These are phyloP conservation scores for Alsophila aescularia DNA, from an alignment of 2,888 invertebrate genomes.

Conservation along the genomic window DNA sequence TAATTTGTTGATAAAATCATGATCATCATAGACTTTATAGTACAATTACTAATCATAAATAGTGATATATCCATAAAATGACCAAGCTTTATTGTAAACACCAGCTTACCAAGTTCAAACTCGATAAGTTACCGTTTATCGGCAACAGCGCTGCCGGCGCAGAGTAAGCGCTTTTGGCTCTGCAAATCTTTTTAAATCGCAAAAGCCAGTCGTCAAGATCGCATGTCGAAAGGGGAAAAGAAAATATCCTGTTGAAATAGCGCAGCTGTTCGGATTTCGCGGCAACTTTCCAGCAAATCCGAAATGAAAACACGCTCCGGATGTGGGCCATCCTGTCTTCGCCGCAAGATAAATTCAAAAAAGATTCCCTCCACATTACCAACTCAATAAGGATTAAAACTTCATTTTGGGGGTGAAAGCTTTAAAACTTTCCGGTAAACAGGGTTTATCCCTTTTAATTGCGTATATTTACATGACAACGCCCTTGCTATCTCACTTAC, in stretches of 20 bases:
- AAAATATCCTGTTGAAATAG: slow-evolving; percentile 75
- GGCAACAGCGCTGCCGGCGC: slow-evolving; percentile 49
- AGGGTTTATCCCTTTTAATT: slow-evolving; percentile 72
- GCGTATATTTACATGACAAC: slow-evolving; percentile 62
- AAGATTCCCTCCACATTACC: slow-evolving; percentile 70
- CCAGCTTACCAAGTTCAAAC: slow-evolving; percentile 32
- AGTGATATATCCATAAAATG: slow-evolving; percentile 2
- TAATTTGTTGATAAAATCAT: too few relatives aligned
- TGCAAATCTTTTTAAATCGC: slow-evolving; percentile 82
- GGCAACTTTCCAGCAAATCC: slow-evolving; percentile 78
- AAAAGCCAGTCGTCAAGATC: slow-evolving; percentile 81
- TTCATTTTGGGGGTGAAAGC: slow-evolving; percentile 66
- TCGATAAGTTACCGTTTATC: slow-evolving; percentile 55
- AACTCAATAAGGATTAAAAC: slow-evolving; percentile 80
- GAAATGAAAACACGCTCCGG: slow-evolving; percentile 78
- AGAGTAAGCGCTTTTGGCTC: slow-evolving; percentile 69
- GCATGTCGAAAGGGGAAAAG: slow-evolving; percentile 76
- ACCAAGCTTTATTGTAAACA: slow-evolving; percentile 3
- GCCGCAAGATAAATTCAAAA: slow-evolving; percentile 73
- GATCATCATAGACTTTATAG: background rate
- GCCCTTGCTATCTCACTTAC: slow-evolving; percentile 44
- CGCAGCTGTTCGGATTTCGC: slow-evolving; percentile 78
- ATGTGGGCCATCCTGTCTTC: slow-evolving; percentile 74
- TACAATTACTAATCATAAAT: background rate
- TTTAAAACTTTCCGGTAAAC: slow-evolving; percentile 67